Evolutionary conservation across 1,140 invertebrate species (phyloP).

Genomic region (Pogonus chalceus): DNA sequence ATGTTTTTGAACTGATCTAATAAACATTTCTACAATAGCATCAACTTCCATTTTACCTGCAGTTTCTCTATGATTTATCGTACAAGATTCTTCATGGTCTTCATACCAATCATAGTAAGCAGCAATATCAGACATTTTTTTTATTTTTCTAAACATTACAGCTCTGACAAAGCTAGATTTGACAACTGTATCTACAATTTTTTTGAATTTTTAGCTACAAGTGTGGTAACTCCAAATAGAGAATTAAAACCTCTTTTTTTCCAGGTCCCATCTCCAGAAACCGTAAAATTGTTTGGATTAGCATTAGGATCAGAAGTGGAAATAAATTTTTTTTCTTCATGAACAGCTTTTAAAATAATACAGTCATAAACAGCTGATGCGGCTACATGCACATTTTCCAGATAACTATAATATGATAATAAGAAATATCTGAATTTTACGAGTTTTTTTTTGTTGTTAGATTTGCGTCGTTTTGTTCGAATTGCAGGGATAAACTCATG

Average conservation of each 20-base stretch:
- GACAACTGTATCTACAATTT: constrained; percentile 14
- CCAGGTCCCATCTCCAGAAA: too few relatives aligned
- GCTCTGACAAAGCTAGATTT: constrained; percentile 15
- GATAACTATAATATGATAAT: too few relatives aligned
- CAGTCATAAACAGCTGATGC: too few relatives aligned
- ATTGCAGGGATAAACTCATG: too few relatives aligned
- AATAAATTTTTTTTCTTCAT: constrained; percentile 16
- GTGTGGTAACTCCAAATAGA: constrained; percentile 14
- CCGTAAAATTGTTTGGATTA: too few relatives aligned
- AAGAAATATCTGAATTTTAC: too few relatives aligned
- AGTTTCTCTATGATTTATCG: not conserved
- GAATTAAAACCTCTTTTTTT: too few relatives aligned
- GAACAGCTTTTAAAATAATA: too few relatives aligned
- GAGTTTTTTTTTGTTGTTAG: too few relatives aligned
- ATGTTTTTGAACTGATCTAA: not conserved
- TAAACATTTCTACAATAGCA: not conserved
- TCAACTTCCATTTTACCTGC: not conserved
- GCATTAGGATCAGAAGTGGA: constrained; percentile 4
- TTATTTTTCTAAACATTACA: too few relatives aligned
- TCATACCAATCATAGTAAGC: constrained; percentile 10
- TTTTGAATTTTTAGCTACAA: constrained; percentile 11
- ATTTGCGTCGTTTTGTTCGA: too few relatives aligned
- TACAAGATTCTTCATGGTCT: not conserved
- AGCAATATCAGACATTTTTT: constrained; percentile 12
- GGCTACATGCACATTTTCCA: too few relatives aligned